Evolutionary conservation across 2,113 vertebrate species (phyloP), one percentile per base, ranked within the genome.

Genomic region (Apodemus sylvaticus): DNA sequence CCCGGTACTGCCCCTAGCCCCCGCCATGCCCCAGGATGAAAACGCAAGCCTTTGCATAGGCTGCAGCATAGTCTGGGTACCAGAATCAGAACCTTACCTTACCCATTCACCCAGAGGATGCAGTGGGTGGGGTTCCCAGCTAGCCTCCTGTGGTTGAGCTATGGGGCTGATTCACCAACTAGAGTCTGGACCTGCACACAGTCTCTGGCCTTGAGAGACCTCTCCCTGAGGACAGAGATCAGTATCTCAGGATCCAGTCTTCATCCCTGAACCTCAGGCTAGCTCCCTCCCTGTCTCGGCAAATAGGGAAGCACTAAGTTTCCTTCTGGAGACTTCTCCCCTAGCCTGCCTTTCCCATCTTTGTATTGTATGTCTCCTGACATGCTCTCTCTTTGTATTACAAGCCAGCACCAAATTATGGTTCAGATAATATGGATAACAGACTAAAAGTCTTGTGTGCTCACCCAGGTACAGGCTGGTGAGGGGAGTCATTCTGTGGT

Each of bases 171-270:
- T 42, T 60, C n/a, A 86, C n/a, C 58, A 62, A 17, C n/a, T 17
- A 39, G 24, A 42, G n/a, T 26, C n/a, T 85, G 58, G n/a, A 42
- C 60, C 60, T 64, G 31, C 8, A 36, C 26, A 48, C 36, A 53
- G n/a, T 48, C 76, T 71, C 0, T 0, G 55, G 39, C 39, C 53
- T 55, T n/a, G 31, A 34, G 82, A 17, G 2, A 22, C 39, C 45
- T 0, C 0, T 29, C 6, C 26, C 24, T n/a, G 1, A 71, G 45
- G 26, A 45, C 19, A 12, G 10, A 34, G n/a, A 24, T 29, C 7
- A 16, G 9, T 0, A 2, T 2, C 24, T 11, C 20, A 1, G 36
- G 22, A 62, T 19, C 7, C 4, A 1, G 55, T 19, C 68, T 45
- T 53, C 66, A n/a, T 24, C 10, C 11, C 11, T 85, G n/a, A 82